Evolutionary conservation across 2,797 vertebrate genomes (phyloP), one percentile per base, ranked within the genome.

Genomic region (Tokudaia muenninki): DNA sequence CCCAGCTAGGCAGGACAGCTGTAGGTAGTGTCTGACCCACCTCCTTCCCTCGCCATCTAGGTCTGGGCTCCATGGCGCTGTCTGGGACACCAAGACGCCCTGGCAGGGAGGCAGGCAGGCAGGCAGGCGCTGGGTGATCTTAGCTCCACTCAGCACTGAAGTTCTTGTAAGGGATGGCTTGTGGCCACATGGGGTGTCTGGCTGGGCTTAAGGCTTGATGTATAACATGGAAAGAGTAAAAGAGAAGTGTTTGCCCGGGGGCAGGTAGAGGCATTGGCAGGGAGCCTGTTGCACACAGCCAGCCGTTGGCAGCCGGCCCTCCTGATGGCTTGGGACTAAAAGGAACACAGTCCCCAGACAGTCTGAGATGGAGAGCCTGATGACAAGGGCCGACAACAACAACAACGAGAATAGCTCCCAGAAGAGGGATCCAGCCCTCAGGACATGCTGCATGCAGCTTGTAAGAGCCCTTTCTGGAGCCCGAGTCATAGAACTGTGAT

Each of bases 101-200:
- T 63, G 90, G 67, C 61, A 93, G 81, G 41, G 92, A 52, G 86
- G 31, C 78, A 52, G 10, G 50, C 50, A 50, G 90, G 67, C 61
- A 93, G 80, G 41, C 93, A 52, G 86, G 31, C 78, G 78, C 50
- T 47, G 65, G 90, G 70, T 61, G 3, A 4, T 67, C 50, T 91
- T 65, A 29, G 67, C 83, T 52, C 47, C 26, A n/a, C 31, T 24
- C 41, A n/a, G 59, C 3, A 6, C 82, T 90, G 94, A 92, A 91
- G 75, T 95, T 96, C 96, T 97, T 95, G 94, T 96, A 96, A 97
- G 97, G 96, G 79, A 84, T 90, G 92, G 94, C 86, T 83, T 91
- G 96, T 74, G 6, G 70, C 84, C 94, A 82, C 70, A 4, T 17
- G 3, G 70, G 78, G 78, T 79, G 0, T 95, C 78, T 37, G 34